Conservation (phyloP, 1,140 invertebrate species). For the Dendrolimus kikuchii region DNA sequence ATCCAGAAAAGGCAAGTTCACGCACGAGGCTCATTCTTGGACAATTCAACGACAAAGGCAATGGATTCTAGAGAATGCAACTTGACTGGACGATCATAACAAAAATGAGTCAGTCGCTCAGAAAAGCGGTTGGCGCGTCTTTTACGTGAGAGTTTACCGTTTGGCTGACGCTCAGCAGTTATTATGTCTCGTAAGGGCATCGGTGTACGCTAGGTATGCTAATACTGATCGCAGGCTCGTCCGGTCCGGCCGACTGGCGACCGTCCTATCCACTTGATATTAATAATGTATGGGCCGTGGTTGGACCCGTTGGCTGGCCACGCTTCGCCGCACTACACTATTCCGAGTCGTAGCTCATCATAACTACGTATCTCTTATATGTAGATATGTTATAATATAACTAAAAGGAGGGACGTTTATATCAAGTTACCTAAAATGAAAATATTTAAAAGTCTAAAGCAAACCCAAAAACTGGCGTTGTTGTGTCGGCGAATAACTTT, state of each 20-base stretch:
- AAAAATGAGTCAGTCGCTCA: constrained; percentile 1
- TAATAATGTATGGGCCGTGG: constrained; percentile 21
- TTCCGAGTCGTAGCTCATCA: too few species aligned
- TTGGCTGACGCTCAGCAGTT: constrained; percentile 3
- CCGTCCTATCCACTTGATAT: constrained; percentile 12
- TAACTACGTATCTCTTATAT: too few species aligned
- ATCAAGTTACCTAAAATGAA: too few species aligned
- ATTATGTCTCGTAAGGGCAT: constrained; percentile 1
- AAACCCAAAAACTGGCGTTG: too few species aligned
- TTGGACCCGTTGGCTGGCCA: constrained; percentile 3
- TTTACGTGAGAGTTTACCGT: background rate
- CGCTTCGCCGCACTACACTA: too few species aligned
- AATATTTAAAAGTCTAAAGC: too few species aligned
- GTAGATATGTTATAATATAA: too few species aligned
- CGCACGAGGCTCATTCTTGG: too few species aligned
- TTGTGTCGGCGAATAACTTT: too few species aligned
- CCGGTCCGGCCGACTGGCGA: background rate
- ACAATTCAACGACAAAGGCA: constrained; percentile 1
- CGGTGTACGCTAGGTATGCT: constrained; percentile 15
- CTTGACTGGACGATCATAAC: constrained; percentile 8
- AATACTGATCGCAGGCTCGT: constrained; percentile 7
- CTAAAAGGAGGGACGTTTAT: too few species aligned
- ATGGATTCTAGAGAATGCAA: constrained; percentile 15
- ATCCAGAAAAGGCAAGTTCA: too few species aligned
- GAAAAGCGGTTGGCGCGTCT: background rate